A percentile compares a stretch with the other conserved stretches of the same genome.
Evolutionary conservation across 2,888 invertebrate species (phyloP).

Genomic region (Aquatica leii): DNA sequence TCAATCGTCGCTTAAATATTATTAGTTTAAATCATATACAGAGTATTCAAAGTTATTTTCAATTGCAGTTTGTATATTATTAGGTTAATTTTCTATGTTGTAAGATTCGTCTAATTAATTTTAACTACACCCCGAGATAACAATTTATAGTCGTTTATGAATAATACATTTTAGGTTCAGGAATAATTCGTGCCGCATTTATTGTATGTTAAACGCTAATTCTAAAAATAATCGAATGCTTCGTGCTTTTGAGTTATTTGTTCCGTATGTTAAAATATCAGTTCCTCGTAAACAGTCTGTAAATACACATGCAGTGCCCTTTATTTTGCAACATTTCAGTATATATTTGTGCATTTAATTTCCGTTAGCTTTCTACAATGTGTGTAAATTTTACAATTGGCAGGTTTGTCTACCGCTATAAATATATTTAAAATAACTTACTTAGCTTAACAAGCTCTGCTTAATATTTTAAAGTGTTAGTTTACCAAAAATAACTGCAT

Average conservation of each 20-base stretch:
- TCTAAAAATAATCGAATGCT: conserved; percentile 35
- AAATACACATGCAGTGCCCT: conserved; percentile 33
- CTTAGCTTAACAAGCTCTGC: conserved; percentile 1
- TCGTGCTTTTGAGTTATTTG: conserved; percentile 36
- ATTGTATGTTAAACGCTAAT: conserved; percentile 28
- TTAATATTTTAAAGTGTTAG: conserved; percentile 11
- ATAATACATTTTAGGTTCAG: conserved; percentile 26
- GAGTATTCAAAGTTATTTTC: too few species aligned
- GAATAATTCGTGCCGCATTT: conserved; percentile 31
- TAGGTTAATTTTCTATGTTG: too few species aligned
- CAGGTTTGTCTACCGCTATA: conserved; percentile 33
- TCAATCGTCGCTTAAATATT: too few species aligned
- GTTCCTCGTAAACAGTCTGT: conserved; percentile 36
- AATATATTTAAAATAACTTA: conserved; percentile 14
- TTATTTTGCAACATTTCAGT: conserved; percentile 34
- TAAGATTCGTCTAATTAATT: too few species aligned
- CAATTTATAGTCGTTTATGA: not conserved
- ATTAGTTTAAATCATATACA: too few species aligned
- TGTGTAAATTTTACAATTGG: conserved; percentile 27
- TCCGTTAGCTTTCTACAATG: conserved; percentile 33
- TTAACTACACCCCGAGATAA: too few species aligned
- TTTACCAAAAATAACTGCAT: conserved; percentile 7
- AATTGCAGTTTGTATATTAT: too few species aligned
- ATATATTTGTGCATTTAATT: conserved; percentile 36
- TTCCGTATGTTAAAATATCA: conserved; percentile 37